These are phyloP conservation scores for Anhinga anhinga DNA, from an alignment of 2,113 vertebrate genomes.

Conservation along the genomic window DNA sequence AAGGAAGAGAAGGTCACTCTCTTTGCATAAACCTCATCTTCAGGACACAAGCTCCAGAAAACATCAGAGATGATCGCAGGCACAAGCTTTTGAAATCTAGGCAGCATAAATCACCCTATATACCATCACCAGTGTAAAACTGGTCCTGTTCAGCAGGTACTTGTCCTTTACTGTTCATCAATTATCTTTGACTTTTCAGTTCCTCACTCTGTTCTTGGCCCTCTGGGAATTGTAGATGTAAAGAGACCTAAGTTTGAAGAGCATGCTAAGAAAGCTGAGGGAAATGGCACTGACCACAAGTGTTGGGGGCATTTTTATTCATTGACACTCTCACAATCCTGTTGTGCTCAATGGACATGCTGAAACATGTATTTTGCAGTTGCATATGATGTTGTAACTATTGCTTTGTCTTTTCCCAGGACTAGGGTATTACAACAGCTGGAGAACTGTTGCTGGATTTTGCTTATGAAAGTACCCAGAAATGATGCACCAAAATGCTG, in stretches of 20 bases:
- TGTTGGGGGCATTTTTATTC: not conserved
- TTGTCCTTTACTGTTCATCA: not conserved
- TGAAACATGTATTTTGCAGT: not conserved
- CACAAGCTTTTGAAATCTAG: not conserved
- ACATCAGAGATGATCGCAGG: not conserved
- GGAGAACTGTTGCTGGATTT: not conserved
- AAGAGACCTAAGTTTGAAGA: not conserved
- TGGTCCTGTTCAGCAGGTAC: not conserved
- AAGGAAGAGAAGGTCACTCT: not conserved
- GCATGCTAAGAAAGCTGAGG: no score
- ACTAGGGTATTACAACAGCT: not conserved
- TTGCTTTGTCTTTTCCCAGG: not conserved
- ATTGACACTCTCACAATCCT: not conserved
- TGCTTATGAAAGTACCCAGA: not conserved
- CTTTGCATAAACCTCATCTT: not conserved
- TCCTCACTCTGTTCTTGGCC: not conserved
- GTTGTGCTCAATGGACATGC: not conserved
- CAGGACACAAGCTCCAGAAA: not conserved
- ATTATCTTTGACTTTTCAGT: not conserved
- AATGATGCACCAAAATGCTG: not conserved
- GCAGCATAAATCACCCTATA: not conserved
- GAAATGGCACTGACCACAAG: not conserved
- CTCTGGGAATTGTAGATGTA: not conserved
- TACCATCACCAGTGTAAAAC: no score
- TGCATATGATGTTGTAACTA: not conserved